A percentile compares a stretch with the other conserved stretches of the same genome.
Evolutionary conservation across 1,140 invertebrate genomes (phyloP).

Genomic region (Papilio aristodemus): DNA sequence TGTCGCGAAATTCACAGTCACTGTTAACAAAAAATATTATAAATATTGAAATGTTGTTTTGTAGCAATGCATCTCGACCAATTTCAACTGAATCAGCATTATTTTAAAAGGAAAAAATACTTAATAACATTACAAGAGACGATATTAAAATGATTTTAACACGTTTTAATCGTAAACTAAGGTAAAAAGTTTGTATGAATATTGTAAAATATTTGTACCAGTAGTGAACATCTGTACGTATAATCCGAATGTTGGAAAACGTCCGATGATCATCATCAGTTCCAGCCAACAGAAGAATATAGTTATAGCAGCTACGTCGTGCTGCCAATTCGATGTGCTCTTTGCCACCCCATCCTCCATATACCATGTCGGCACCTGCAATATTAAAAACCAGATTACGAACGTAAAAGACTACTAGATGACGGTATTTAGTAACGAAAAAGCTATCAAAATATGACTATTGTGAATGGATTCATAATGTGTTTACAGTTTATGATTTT

Average conservation of each 20-base stretch:
- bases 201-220: conserved; percentile 56
- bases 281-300: conserved; percentile 90
- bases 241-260: conserved; percentile 91
- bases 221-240: conserved; percentile 93
- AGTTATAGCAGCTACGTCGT: conserved; percentile 88
- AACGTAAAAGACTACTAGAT: too few relatives aligned
- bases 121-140: too few relatives aligned
- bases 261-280: conserved; percentile 90
- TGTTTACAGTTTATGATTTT: not conserved
- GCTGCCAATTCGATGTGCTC: conserved; percentile 84
- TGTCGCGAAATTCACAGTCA: conserved; percentile 90
- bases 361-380: conserved; percentile 70
- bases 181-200: too few relatives aligned
- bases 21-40: conserved; percentile 63
- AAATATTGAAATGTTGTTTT: too few relatives aligned
- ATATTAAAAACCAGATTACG: conserved; percentile 22
- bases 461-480: not conserved
- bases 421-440: too few relatives aligned
- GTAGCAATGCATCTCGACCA: too few relatives aligned
- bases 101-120: too few relatives aligned
- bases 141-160: too few relatives aligned
- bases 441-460: too few relatives aligned
- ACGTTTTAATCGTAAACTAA: too few relatives aligned
- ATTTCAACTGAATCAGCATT: too few relatives aligned
- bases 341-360: conserved; percentile 56